These are phyloP conservation scores for Manis pentadactyla DNA, from an alignment of 2,797 vertebrate species.

Conservation along the genomic window DNA sequence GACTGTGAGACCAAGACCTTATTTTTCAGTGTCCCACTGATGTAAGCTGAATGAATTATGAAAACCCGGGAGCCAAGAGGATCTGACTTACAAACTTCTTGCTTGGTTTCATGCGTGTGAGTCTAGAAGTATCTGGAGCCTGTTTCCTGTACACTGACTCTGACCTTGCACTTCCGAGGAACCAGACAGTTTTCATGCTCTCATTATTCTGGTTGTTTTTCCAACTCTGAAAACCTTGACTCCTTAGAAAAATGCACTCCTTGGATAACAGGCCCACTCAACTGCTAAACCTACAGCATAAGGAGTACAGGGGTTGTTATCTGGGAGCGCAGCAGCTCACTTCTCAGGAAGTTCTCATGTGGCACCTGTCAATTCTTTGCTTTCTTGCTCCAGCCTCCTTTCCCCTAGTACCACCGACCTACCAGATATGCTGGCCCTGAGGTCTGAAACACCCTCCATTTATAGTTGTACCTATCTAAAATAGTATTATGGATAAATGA, in stretches of 20 bases:
- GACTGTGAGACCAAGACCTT: neutral
- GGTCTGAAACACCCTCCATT: neutral
- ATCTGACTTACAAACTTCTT: neutral
- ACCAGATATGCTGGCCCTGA: neutral
- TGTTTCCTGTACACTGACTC: neutral
- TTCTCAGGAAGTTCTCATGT: neutral
- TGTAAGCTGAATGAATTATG: neutral
- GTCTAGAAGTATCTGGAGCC: neutral
- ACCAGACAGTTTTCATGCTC: neutral
- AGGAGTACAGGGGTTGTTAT: neutral
- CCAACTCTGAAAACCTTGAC: neutral
- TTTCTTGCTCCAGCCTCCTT: neutral
- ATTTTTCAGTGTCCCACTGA: neutral
- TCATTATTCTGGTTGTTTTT: slow-evolving; percentile 10
- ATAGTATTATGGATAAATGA: neutral
- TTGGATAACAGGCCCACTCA: neutral
- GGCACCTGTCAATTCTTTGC: neutral
- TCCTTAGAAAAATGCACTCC: neutral
- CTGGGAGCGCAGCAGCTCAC: neutral
- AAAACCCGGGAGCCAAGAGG: neutral
- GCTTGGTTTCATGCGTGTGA: neutral
- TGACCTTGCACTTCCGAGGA: neutral
- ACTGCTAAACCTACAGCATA: neutral
- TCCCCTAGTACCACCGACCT: neutral
- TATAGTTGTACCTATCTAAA: neutral